Conservation (phyloP, 2,113 vertebrate genomes). For the Chlorodrepanis virens region DNA sequence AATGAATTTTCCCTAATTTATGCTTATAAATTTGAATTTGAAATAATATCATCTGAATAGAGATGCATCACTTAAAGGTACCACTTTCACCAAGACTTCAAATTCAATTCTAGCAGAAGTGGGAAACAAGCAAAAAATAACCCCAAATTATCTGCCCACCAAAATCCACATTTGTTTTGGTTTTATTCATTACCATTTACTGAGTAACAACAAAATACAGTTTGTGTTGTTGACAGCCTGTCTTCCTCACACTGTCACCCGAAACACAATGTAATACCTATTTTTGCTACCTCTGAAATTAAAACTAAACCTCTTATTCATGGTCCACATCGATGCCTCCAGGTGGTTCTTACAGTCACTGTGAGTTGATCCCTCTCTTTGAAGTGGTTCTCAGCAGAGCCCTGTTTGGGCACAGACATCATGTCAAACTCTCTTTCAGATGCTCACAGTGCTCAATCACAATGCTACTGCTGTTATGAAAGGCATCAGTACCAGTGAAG, state of each 20-base stretch:
- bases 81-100: not conserved
- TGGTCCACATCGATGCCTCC: not conserved
- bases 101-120: not conserved
- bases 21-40: slow-evolving; percentile 20
- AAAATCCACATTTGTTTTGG: not conserved
- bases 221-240: not conserved
- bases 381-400: not conserved
- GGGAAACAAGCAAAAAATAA: not conserved
- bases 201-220: not conserved
- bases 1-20: not conserved
- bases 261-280: not conserved
- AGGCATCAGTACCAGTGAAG: not conserved
- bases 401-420: too few relatives aligned
- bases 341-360: not conserved
- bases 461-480: not conserved
- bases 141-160: not conserved
- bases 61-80: not conserved
- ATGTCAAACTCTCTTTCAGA: not conserved
- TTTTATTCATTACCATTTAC: not conserved
- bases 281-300: not conserved
- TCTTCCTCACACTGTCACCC: not conserved
- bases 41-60: not conserved
- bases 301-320: not conserved
- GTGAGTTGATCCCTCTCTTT: not conserved
- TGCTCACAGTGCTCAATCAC: not conserved